Evolutionary conservation across 2,797 vertebrate species (phyloP), one percentile per base, ranked within the genome.

Genomic region (Trachops cirrhosus): DNA sequence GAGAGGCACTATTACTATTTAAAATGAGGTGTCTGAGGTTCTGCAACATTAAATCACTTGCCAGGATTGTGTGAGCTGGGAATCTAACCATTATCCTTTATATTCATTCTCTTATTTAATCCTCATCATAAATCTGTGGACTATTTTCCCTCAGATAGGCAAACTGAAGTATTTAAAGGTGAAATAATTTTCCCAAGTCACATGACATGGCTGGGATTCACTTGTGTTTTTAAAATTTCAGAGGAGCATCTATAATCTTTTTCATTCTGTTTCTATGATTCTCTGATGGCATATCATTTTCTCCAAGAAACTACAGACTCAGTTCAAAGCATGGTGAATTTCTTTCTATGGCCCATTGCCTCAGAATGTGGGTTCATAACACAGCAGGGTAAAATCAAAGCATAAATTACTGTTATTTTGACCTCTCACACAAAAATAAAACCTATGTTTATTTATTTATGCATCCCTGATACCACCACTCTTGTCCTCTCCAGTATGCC

Each of bases 371-470:
- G 34, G 67, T 86, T 94, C n/a, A 46, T 75, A 57, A 83, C 29
- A 92, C 32, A 94, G 64, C 74, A 57, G 41, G 18, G 50, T 88
- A 86, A 92, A 89, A 91, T 57, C 26, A 77, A 44, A 92, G n/a
- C 34, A 88, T 68, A 77, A 52, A 80, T 88, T 75, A 50, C 21
- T 67, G 2, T 39, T 73, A 12, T 62, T 11, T 62, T 93, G 24
- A 6, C 92, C 32, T 84, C 54, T 79, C 64, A 59, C 14, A 92
- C 3, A 68, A 95, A 85, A 85, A 86, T 79, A 84, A 96, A 93
- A 75, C 18, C 29, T 95, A 75, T 75, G 64, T 80, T 83, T 75
- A 64, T 41, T 71, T 32, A 88, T 89, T 78, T 91, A 39, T 9
- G 93, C 29, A 91, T 71, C 57, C 44, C 39, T 48, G 50, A 89